Evolutionary conservation across 37 sponge, comb jelly and placozoan genomes (phyloP).

Genomic region (Eunapius fragilis): DNA sequence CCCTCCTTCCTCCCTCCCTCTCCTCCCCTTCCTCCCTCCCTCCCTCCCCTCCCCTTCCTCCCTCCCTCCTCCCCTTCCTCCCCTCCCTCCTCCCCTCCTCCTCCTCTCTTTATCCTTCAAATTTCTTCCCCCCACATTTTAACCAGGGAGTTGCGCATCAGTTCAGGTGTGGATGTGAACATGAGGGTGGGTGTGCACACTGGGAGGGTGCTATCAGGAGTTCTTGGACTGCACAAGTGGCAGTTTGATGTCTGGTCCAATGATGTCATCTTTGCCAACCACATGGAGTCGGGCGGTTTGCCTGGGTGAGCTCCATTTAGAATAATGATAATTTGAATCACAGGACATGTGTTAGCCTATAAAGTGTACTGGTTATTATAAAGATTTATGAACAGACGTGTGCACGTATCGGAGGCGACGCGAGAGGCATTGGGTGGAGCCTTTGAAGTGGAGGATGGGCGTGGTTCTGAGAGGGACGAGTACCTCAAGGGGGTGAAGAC

Average conservation of each 20-base stretch:
- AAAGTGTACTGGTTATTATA: no score
- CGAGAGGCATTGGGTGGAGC: constrained; percentile 31
- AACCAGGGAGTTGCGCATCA: constrained; percentile 83
- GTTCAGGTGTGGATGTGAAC: constrained; percentile 78
- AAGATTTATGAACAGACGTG: constrained; percentile 51
- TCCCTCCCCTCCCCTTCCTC: neutral
- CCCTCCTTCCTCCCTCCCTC: no score
- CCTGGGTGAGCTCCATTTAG: constrained; percentile 66
- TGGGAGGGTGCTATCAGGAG: constrained; percentile 87
- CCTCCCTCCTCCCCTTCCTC: no score
- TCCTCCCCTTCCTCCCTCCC: no score
- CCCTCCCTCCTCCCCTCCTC: neutral
- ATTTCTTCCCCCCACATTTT: neutral
- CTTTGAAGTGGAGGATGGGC: constrained; percentile 66
- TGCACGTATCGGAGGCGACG: constrained; percentile 90
- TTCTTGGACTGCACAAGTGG: constrained; percentile 87
- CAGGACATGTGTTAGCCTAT: no score
- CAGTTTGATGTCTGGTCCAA: constrained; percentile 99
- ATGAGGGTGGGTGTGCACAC: constrained; percentile 98
- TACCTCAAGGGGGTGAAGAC: constrained; percentile 61
- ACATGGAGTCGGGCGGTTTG: constrained; percentile 96
- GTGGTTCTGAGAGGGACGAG: constrained; percentile 74
- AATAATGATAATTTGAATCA: no score
- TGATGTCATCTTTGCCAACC: constrained; percentile 92
- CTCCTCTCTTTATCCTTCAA: neutral